Evolutionary conservation across 2,888 invertebrate species (phyloP).

Genomic region (Tubulanus polymorphus): DNA sequence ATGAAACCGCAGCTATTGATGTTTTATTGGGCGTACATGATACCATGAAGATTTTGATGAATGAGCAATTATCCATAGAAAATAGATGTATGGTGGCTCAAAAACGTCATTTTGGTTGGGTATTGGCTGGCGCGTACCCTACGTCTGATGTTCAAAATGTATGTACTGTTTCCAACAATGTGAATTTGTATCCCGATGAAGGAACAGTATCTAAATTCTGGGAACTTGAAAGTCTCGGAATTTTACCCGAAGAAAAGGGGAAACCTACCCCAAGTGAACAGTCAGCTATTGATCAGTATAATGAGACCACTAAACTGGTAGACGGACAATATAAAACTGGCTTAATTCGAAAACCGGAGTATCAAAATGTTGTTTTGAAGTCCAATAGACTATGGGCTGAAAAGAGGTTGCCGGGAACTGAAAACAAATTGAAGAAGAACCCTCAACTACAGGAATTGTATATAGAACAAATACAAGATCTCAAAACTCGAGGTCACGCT

Average conservation of each 20-base stretch:
- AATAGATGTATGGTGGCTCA: not conserved
- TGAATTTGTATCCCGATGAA: not conserved
- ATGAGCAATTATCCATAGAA: no score
- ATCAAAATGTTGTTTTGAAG: not conserved
- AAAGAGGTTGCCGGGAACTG: not conserved
- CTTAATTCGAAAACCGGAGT: not conserved
- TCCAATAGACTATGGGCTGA: not conserved
- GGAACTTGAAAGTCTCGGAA: not conserved
- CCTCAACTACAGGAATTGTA: not conserved
- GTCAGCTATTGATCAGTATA: not conserved
- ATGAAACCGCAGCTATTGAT: not conserved
- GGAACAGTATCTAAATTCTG: no score
- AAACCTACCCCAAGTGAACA: not conserved
- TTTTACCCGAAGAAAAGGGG: not conserved
- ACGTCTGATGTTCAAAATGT: not conserved
- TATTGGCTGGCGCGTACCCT: not conserved
- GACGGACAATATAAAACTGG: not conserved
- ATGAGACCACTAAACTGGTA: not conserved
- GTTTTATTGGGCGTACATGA: not conserved
- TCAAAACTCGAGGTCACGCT: not conserved
- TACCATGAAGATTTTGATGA: not conserved
- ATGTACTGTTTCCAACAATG: not conserved
- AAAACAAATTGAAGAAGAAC: not conserved
- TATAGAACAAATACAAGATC: not conserved
- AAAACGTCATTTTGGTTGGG: not conserved